Percentiles rank a stretch among this genome's conserved stretches.
These are phyloP conservation scores for Apeira syringaria DNA, from an alignment of 2,888 invertebrate genomes.

Conservation along the genomic window DNA sequence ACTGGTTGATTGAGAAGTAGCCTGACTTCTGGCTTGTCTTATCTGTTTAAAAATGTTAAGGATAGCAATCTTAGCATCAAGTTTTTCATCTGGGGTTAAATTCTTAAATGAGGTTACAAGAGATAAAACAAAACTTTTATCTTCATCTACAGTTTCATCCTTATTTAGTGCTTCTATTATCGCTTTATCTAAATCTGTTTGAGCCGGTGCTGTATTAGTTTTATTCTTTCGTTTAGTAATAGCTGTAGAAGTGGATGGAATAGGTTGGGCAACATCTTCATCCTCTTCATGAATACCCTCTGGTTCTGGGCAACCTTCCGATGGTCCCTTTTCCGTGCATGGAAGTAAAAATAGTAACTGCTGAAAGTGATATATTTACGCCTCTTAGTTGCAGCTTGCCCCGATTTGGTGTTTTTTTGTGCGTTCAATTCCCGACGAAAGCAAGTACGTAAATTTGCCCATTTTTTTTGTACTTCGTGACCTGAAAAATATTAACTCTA, in stretches of 20 bases:
- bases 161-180: slow-evolving; percentile 21
- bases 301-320: slow-evolving; percentile 18
- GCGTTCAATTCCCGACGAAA: slow-evolving; percentile 28
- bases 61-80: slow-evolving; percentile 20
- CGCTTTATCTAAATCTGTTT: slow-evolving; percentile 17
- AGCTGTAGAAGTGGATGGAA: slow-evolving; percentile 14
- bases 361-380: slow-evolving; percentile 32
- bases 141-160: slow-evolving; percentile 14
- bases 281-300: slow-evolving; percentile 20
- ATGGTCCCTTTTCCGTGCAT: slow-evolving; percentile 25
- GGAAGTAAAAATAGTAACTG: slow-evolving; percentile 32
- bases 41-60: slow-evolving; percentile 19
- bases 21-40: slow-evolving; percentile 2
- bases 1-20: slow-evolving; percentile 8
- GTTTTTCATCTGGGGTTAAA: slow-evolving; percentile 21
- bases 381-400: slow-evolving; percentile 31
- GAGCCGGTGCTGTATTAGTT: slow-evolving; percentile 1
- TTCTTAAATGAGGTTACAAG: slow-evolving; percentile 18
- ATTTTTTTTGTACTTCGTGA: slow-evolving; percentile 27
- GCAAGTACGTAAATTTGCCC: slow-evolving; percentile 24
- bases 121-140: slow-evolving; percentile 17
- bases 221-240: slow-evolving; percentile 9
- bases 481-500: slow-evolving; percentile 20
- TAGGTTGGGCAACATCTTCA: slow-evolving; percentile 11
- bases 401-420: slow-evolving; percentile 31